phyloP scores from a whole-genome alignment of 2,113 vertebrate species.

The Phrynosoma blainvillii region DNA sequence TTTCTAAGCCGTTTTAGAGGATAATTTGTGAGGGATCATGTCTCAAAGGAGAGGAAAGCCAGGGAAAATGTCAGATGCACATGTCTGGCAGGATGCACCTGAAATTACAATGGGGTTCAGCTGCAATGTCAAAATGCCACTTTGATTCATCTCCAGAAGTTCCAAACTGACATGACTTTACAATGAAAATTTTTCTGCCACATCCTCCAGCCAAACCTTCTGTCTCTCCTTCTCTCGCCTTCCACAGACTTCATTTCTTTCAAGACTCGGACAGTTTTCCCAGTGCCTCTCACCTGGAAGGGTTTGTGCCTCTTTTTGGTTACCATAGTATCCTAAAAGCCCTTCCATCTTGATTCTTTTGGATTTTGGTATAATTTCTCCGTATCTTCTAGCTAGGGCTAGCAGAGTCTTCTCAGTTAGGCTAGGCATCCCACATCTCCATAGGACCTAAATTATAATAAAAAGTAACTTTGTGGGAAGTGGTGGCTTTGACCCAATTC shows the following conservation, averaged over 20 bases:
- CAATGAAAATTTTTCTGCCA: neutral
- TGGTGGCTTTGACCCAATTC: neutral
- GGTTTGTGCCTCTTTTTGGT: neutral
- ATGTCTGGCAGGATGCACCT: neutral
- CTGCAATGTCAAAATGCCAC: neutral
- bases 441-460: rapidly evolving
- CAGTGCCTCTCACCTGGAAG: neutral
- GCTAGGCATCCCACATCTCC: neutral
- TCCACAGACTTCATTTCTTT: neutral
- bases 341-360: no score
- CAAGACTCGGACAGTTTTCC: neutral
- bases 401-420: no score
- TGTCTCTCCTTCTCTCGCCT: neutral
- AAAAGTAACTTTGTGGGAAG: neutral
- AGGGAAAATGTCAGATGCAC: no score
- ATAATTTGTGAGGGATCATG: no score
- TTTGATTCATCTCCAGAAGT: no score
- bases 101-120: neutral
- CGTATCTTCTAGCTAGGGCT: neutral
- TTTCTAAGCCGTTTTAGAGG: no score
- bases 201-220: rapidly evolving
- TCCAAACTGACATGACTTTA: neutral
- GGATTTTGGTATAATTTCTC: no score
- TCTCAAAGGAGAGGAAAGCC: no score
- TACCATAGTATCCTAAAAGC: no score